phyloP scores from a whole-genome alignment of 2,797 vertebrate genomes.

The Clarias laeviceps region DNA sequence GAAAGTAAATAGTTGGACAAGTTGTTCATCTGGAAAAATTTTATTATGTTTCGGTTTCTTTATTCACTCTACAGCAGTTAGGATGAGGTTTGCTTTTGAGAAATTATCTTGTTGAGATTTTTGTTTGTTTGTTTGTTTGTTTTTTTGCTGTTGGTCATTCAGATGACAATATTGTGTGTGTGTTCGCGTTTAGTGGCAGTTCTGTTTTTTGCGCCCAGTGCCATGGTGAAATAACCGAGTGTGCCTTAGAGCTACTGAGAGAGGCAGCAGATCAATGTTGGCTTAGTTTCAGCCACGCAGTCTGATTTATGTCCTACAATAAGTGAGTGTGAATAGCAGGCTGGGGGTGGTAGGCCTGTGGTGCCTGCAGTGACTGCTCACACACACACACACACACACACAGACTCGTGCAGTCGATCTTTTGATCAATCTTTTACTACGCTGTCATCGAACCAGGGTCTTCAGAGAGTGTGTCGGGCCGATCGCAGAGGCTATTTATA shows the following conservation, averaged over 20 bases:
- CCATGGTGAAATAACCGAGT: conserved; percentile 38
- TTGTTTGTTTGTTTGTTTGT: not conserved
- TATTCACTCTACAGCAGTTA: not conserved
- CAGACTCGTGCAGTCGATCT: conserved; percentile 21
- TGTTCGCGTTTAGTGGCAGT: conserved; percentile 6
- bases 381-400: not conserved
- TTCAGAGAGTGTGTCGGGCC: conserved; percentile 19
- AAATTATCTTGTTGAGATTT: not conserved
- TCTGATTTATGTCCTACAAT: conserved; percentile 48
- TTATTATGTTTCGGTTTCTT: too few species aligned
- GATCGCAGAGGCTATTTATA: conserved; percentile 43
- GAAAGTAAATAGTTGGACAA: not conserved
- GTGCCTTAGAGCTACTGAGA: conserved; percentile 35
- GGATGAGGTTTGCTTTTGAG: not conserved
- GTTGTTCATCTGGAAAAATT: not conserved
- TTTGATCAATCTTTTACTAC: conserved; percentile 34
- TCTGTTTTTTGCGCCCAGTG: conserved; percentile 10
- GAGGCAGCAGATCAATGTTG: conserved; percentile 47
- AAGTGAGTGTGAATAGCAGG: conserved; percentile 45
- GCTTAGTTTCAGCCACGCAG: conserved; percentile 34
- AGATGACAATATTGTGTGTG: not conserved
- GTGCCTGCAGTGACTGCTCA: conserved; percentile 22
- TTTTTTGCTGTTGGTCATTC: not conserved
- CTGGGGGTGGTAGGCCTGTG: conserved; percentile 13
- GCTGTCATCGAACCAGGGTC: conserved; percentile 18